These are phyloP conservation scores for Salmo trutta DNA, from an alignment of 2,797 vertebrate genomes.

Conservation along the genomic window DNA sequence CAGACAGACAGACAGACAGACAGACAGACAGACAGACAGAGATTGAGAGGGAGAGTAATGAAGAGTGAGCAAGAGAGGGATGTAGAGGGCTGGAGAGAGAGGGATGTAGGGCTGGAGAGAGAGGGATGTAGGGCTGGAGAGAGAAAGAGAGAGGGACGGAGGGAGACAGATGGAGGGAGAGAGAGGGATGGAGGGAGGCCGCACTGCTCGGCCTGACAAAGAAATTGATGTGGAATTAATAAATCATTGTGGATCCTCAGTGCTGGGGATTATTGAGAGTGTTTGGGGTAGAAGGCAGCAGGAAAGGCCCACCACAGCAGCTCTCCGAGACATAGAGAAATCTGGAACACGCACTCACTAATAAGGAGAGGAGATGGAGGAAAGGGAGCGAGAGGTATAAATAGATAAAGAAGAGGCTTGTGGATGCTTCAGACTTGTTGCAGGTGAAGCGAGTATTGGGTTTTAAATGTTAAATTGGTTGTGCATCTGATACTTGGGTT, in stretches of 20 bases:
- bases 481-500: background rate
- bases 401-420: background rate
- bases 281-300: background rate
- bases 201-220: constrained; percentile 9
- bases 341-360: background rate
- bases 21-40: too few species aligned
- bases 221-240: constrained; percentile 17
- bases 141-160: background rate
- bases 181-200: constrained; percentile 28
- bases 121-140: background rate
- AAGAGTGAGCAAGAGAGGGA: background rate
- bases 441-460: background rate
- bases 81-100: background rate
- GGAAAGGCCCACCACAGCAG: background rate
- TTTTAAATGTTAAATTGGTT: background rate
- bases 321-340: background rate
- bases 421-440: background rate
- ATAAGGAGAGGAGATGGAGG: background rate
- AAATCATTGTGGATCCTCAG: constrained; percentile 26
- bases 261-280: constrained; percentile 28
- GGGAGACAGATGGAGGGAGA: background rate
- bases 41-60: too few species aligned
- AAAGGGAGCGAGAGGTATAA: background rate
- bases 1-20: too few species aligned
- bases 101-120: too few species aligned